Evolutionary conservation across 2,797 vertebrate genomes (phyloP).

Genomic region (Pitangus sulphuratus): DNA sequence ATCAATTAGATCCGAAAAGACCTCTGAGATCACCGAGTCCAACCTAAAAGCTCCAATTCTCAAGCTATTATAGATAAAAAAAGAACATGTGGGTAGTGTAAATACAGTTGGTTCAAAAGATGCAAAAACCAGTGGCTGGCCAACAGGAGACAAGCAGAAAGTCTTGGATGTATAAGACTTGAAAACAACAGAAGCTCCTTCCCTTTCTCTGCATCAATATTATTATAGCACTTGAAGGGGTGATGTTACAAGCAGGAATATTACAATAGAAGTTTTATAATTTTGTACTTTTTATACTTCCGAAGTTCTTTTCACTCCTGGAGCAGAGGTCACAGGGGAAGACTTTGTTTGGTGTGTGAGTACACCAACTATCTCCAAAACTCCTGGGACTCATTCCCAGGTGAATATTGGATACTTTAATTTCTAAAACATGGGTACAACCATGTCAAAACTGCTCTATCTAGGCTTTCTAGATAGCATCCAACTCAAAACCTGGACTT

Average conservation of each 20-base stretch:
- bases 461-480: neutral
- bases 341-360: rapidly evolving
- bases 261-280: neutral
- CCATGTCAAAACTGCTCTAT: neutral
- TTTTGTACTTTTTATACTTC: neutral
- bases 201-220: neutral
- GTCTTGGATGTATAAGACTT: neutral
- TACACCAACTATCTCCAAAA: neutral
- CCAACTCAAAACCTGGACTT: neutral
- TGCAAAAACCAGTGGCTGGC: neutral
- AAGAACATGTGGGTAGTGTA: neutral
- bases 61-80: neutral
- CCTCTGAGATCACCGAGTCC: neutral
- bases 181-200: neutral
- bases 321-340: neutral
- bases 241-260: neutral
- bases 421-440: neutral
- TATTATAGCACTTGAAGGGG: neutral
- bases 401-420: neutral
- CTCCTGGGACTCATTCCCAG: neutral
- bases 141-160: neutral
- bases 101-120: neutral
- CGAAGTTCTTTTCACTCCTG: neutral
- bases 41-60: neutral
- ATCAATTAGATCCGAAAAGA: neutral